These are phyloP conservation scores for Dromas ardeola DNA, from an alignment of 2,113 vertebrate genomes.

Conservation along the genomic window DNA sequence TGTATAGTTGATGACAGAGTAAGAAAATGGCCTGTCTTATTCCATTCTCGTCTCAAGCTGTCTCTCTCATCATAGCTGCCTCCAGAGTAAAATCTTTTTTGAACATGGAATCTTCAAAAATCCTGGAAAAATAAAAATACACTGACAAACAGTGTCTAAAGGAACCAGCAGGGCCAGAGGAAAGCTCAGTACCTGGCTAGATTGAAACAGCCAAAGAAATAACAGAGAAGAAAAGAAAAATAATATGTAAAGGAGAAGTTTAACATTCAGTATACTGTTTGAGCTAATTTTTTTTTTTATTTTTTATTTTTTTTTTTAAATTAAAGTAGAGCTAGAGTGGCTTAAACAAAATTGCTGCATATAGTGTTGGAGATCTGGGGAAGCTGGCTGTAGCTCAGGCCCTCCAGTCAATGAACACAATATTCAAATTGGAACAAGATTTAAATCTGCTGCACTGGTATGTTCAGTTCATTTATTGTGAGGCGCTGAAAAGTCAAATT, in stretches of 20 bases:
- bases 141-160: not conserved
- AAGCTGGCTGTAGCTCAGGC: constrained; percentile 29
- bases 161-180: not conserved
- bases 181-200: not conserved
- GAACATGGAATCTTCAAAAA: constrained; percentile 30
- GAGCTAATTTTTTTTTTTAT: too few relatives aligned
- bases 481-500: constrained; percentile 76
- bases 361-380: not conserved
- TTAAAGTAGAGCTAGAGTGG: not conserved
- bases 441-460: constrained; percentile 60
- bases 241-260: not conserved
- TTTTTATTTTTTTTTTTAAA: not conserved
- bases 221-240: not conserved
- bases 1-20: constrained; percentile 33
- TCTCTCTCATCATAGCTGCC: not conserved
- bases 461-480: constrained; percentile 75
- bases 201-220: not conserved
- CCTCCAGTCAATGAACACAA: constrained; percentile 7
- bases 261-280: not conserved
- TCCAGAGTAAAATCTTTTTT: constrained; percentile 16
- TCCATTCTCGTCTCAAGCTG: constrained; percentile 21
- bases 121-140: constrained; percentile 9
- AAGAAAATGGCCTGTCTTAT: constrained; percentile 37
- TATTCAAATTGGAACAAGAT: constrained; percentile 68
- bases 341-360: constrained; percentile 29